These are phyloP conservation scores for Pangasius macronema DNA, from an alignment of 2,797 vertebrate genomes.

Conservation along the genomic window DNA sequence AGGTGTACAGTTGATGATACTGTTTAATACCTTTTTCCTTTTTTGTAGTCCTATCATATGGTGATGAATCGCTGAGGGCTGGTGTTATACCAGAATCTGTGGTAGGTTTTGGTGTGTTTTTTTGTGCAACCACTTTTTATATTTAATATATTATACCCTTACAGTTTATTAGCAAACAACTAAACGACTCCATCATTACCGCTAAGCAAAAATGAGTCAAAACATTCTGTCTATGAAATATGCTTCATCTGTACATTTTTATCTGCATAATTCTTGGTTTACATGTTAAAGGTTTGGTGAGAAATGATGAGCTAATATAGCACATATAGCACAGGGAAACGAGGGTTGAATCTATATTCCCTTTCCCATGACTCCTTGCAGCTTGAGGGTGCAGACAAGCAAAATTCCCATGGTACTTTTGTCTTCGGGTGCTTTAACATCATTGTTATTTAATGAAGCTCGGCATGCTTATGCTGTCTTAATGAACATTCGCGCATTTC, in stretches of 20 bases:
- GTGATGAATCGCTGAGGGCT: neutral
- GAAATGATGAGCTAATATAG: neutral
- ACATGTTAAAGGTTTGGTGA: neutral
- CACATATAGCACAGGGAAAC: neutral
- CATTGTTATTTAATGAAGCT: constrained; percentile 25
- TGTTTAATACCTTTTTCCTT: neutral
- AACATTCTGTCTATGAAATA: neutral
- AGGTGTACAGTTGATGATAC: neutral
- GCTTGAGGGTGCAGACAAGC: constrained; percentile 31
- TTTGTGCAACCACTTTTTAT: neutral
- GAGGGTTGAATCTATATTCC: constrained; percentile 24
- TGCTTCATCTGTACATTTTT: neutral
- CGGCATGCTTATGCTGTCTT: neutral
- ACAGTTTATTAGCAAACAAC: neutral
- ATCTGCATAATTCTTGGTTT: neutral
- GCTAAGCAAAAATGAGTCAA: neutral
- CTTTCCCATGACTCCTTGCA: constrained; percentile 15
- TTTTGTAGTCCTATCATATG: neutral
- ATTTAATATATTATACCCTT: neutral
- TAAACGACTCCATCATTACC: neutral
- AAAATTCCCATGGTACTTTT: constrained; percentile 33
- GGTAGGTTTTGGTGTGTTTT: neutral
- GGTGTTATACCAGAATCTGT: neutral
- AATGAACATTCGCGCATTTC: neutral
- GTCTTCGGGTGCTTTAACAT: constrained; percentile 26